Base-by-base conservation (phyloP, 2,888 invertebrate genomes). In the Galeopsomyia nigrocyanea region DNA sequence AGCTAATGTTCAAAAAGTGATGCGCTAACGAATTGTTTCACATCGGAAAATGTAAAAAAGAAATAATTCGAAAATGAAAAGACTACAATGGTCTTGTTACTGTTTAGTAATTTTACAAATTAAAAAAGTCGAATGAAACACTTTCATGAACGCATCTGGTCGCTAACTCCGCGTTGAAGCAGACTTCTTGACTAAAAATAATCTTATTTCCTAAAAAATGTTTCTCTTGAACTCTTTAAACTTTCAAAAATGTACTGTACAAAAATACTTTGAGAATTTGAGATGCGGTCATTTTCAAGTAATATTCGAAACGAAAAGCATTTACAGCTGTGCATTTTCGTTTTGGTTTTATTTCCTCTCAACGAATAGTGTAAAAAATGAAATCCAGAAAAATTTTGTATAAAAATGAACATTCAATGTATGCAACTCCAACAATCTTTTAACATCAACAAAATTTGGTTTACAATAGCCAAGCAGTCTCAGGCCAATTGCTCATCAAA, bases 381-480 rank as follows among this genome's bases (percentile, higher is more conserved):
- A 70, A 51, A 55, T 49, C 62, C n/a, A 60, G 46, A 49, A 63
- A 17, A 16, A n/a, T 57, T 26, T 39, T 63, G 1, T 49, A 60
- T 57, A 68, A 66, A 67, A 65, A 68, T 5, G 39, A 26, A 39
- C 10, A 39, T 9, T 39, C 39, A 39, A 39, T 39, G 7, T 39
- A 39, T 13, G 13, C 10, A 39, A 47, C 61, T 46, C 39, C n/a
- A 74, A 58, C 56, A 74, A 71, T 69, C 53, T 71, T 71, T 63
- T 55, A 31, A 73, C 71, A 56, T 66, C 26, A 65, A 72, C 71
- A 58, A 26, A 26, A 3, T 26, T 26, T 22, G n/a, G n/a, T 73
- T 66, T 57, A 56, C 62, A 74, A 60, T 71, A 71, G 80, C 82
- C 86, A 81, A 86, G 79, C 80, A 83, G 80, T 81, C 85, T 84